Evolutionary conservation across 2,888 invertebrate species (phyloP).

Genomic region (Zele albiditarsus): DNA sequence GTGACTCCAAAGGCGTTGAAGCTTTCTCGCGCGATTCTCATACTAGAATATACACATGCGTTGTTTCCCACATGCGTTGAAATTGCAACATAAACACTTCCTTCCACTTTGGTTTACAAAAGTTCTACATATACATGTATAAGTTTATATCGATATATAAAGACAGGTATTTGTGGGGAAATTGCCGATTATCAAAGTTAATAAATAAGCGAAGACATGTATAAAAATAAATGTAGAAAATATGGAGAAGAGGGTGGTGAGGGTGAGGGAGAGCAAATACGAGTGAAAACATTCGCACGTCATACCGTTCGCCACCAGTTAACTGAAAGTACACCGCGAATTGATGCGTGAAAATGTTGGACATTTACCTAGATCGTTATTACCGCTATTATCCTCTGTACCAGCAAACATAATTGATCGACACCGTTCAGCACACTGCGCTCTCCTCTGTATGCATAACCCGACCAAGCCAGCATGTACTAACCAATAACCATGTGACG

Average conservation of each 20-base stretch:
- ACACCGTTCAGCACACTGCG: slow-evolving; percentile 27
- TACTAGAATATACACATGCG: slow-evolving; percentile 24
- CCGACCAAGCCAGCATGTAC: slow-evolving; percentile 34
- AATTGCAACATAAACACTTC: slow-evolving; percentile 55
- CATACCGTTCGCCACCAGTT: slow-evolving; percentile 30
- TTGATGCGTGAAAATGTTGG: slow-evolving; percentile 41
- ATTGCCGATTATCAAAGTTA: neutral
- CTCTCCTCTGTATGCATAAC: neutral
- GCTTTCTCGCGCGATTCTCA: slow-evolving; percentile 8
- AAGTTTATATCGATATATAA: neutral
- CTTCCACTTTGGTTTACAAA: slow-evolving; percentile 37
- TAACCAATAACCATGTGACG: slow-evolving; percentile 28
- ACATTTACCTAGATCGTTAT: slow-evolving; percentile 41
- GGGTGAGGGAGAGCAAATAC: neutral
- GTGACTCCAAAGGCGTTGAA: slow-evolving; percentile 30
- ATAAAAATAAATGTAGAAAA: slow-evolving; percentile 7
- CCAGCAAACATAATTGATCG: slow-evolving; percentile 39
- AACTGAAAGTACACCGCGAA: slow-evolving; percentile 40
- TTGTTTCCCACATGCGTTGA: slow-evolving; percentile 41
- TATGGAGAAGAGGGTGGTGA: neutral
- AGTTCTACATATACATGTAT: neutral
- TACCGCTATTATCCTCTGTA: slow-evolving; percentile 38
- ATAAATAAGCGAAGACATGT: neutral
- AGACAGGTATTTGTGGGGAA: neutral
- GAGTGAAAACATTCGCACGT: slow-evolving; percentile 18